Percentiles rank a stretch among this genome's conserved stretches.
These are phyloP conservation scores for Rhadina sibilatrix DNA, from an alignment of 2,113 vertebrate species.

Conservation along the genomic window DNA sequence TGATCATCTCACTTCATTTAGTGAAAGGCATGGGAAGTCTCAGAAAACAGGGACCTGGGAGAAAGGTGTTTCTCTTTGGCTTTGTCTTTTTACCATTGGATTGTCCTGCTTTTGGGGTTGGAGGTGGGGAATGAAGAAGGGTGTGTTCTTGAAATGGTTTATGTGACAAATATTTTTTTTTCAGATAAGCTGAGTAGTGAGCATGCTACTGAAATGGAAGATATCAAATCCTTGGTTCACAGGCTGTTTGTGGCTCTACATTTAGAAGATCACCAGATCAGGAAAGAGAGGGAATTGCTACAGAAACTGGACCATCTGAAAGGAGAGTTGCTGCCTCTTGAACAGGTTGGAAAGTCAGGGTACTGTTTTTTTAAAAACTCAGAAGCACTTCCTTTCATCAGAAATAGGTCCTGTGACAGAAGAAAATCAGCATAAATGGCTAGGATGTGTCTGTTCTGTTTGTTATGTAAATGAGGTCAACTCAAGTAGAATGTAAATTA, in stretches of 20 bases:
- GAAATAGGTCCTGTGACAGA: neutral
- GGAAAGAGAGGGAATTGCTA: slow-evolving; percentile 80
- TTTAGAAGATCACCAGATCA: slow-evolving; percentile 80
- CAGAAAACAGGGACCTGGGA: neutral
- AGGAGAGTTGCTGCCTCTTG: slow-evolving; percentile 83
- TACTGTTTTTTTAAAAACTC: neutral
- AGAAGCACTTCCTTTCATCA: neutral
- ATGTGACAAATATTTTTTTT: neutral
- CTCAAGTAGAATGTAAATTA: neutral
- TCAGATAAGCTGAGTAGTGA: slow-evolving; percentile 72
- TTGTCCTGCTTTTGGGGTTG: neutral
- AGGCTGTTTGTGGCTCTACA: slow-evolving; percentile 83
- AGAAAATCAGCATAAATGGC: neutral
- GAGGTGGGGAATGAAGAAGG: neutral
- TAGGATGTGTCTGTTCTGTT: neutral
- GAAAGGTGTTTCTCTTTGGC: neutral
- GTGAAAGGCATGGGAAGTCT: neutral
- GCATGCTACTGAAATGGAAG: slow-evolving; percentile 69
- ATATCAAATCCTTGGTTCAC: slow-evolving; percentile 83
- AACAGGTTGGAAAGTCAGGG: slow-evolving; percentile 77
- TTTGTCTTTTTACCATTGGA: neutral
- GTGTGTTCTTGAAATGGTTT: neutral
- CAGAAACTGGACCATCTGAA: slow-evolving; percentile 81
- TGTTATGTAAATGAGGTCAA: neutral
- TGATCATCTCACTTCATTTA: neutral